Base-by-base conservation (phyloP, 2,113 vertebrate genomes). In the Oxygymnocypris stewartii region DNA sequence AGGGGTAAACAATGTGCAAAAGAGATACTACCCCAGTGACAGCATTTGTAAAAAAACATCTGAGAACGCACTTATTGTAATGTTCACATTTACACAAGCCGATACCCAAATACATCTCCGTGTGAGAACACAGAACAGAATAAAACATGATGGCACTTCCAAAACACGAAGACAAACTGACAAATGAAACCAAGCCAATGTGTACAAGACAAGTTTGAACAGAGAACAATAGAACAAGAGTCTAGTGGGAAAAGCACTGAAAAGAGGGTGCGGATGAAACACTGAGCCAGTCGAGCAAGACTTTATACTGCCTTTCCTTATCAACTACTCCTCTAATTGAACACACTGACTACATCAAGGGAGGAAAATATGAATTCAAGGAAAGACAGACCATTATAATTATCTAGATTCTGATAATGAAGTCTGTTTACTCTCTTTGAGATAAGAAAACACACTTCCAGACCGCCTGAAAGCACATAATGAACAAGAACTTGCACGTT, bases 171-270 rank as follows among this genome's bases (percentile, higher is more conserved):
- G 65, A 57, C 28, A 20, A 71, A 20, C 20, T 40, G 23, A 57
- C 47, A 79, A 85, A 85, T 51, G 75, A 51, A 85, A 47, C 59
- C 25, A 79, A 79, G 35, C 42, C 42, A n/a, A 25, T 16, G 84
- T n/a, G 25, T 18, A 67, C 47, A 18, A 65, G 59, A 76, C 84
- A 84, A 35, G 83, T 84, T 67, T 67, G 84, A 85, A 85, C 42
- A 85, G 35, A 84, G 51, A 63, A 28, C 73, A 84, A 28, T 0
- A 59, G 13, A 54, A 20, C 14, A 84, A 76, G 25, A 61, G 37
- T 44, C 51, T 16, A 31, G 49, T 51, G 63, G 63, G 42, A 82
- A 59, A 35, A 69, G 63, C 16, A 23, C 69, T 31, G 28, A 31
- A 31, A 73, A 12, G 16, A 49, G 61, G 81, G 44, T 12, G 63